Percentiles rank a stretch among this genome's conserved stretches.
Evolutionary conservation across 2,888 invertebrate species (phyloP).

Genomic region (Eurytoma adleriae): DNA sequence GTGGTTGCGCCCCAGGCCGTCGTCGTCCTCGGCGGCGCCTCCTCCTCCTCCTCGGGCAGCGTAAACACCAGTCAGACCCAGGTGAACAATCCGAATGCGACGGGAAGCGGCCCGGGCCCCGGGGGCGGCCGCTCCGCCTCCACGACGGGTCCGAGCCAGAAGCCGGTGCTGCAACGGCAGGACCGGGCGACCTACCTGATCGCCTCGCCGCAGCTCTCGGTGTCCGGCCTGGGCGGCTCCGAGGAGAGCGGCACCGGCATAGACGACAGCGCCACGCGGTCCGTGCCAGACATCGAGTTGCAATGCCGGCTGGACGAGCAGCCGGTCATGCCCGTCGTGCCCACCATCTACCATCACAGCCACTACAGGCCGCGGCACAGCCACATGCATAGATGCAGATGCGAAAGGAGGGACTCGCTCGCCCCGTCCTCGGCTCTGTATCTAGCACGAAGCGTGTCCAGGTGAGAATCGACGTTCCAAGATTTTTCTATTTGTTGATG

Average conservation of each 20-base stretch:
- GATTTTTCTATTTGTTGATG: no score
- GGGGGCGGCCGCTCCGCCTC: constrained; percentile 57
- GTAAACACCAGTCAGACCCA: not conserved
- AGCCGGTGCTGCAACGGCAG: constrained; percentile 90
- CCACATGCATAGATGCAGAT: constrained; percentile 78
- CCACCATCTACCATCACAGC: constrained; percentile 53
- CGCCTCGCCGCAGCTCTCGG: constrained; percentile 84
- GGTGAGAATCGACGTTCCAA: constrained; percentile 61
- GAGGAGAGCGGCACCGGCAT: constrained; percentile 84
- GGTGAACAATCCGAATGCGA: not conserved
- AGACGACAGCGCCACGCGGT: constrained; percentile 83
- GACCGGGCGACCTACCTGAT: constrained; percentile 89
- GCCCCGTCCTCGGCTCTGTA: constrained; percentile 86
- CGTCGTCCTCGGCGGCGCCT: constrained; percentile 67
- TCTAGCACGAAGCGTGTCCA: constrained; percentile 90
- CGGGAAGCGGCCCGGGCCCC: no score
- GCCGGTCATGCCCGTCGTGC: constrained; percentile 61
- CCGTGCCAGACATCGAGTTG: constrained; percentile 89
- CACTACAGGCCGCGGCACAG: constrained; percentile 64
- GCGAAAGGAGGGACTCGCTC: constrained; percentile 89
- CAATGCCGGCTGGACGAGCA: constrained; percentile 82
- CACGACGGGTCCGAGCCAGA: constrained; percentile 77
- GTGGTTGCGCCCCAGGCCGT: constrained; percentile 66
- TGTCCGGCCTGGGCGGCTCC: constrained; percentile 83
- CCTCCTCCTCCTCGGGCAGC: constrained; percentile 45